These are phyloP conservation scores for Eupithecia subumbrata DNA, from an alignment of 2,888 invertebrate species.

Conservation along the genomic window DNA sequence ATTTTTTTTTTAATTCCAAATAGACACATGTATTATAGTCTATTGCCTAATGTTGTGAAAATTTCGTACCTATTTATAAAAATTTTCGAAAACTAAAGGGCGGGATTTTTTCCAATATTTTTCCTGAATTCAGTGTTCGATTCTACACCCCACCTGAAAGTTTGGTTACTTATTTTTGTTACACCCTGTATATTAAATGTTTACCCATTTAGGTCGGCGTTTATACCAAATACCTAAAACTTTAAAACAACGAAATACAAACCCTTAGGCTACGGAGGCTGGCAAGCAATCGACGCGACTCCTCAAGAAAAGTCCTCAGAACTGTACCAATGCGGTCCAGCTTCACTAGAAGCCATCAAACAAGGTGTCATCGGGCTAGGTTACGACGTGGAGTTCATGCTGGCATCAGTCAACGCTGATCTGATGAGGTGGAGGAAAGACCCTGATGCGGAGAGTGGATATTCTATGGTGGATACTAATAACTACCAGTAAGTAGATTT, in stretches of 20 bases:
- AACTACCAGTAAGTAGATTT: slow-evolving; percentile 87
- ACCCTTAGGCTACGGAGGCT: slow-evolving; percentile 90
- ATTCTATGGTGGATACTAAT: slow-evolving; percentile 87
- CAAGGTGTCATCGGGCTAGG: slow-evolving; percentile 89
- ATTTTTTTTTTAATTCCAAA: no score
- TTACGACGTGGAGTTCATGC: slow-evolving; percentile 90
- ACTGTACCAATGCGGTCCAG: slow-evolving; percentile 91
- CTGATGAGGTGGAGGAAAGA: slow-evolving; percentile 91
- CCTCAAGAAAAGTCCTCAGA: slow-evolving; percentile 91
- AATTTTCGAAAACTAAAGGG: no score
- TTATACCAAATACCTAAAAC: no score
- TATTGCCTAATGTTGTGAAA: no score
- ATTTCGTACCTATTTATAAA: no score
- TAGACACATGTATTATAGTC: no score
- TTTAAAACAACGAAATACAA: background rate
- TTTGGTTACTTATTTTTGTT: no score
- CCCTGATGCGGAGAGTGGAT: slow-evolving; percentile 85
- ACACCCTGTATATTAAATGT: no score
- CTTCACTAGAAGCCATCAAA: slow-evolving; percentile 90
- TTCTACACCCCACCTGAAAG: no score
- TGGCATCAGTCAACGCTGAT: slow-evolving; percentile 93
- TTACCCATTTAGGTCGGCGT: no score
- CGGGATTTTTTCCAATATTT: no score
- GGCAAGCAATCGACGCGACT: slow-evolving; percentile 95
- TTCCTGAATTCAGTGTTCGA: no score